Evolutionary conservation across 2,113 vertebrate species (phyloP).

Genomic region (Takifugu flavidus): DNA sequence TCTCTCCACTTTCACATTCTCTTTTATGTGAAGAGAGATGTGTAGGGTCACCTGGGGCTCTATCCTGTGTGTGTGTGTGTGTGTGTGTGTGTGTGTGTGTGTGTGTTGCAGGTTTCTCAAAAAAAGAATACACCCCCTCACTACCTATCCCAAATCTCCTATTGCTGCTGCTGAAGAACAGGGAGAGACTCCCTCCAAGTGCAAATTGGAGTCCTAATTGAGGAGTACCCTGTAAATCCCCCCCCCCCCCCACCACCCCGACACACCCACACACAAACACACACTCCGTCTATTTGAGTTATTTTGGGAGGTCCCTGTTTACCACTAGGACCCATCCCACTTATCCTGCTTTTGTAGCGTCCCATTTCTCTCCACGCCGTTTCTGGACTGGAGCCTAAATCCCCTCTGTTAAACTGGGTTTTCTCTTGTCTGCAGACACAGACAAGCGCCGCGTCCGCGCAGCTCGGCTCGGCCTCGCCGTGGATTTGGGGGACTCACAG

Average conservation of each 20-base stretch:
- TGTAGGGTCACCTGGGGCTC: conserved; percentile 49
- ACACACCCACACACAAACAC: conserved; percentile 19
- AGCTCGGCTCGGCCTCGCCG: conserved; percentile 42
- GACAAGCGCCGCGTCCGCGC: conserved; percentile 27
- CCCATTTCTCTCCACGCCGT: conserved; percentile 49
- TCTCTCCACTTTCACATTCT: conserved; percentile 35
- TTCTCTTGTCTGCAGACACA: conserved; percentile 35
- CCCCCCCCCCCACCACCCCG: no score
- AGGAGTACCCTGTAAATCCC: conserved; percentile 12
- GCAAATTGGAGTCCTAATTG: conserved; percentile 47
- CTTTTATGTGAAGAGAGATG: conserved; percentile 49
- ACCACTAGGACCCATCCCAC: conserved; percentile 43
- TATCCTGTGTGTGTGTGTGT: conserved; percentile 30
- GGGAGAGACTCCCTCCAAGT: conserved; percentile 33
- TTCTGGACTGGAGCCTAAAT: conserved; percentile 62
- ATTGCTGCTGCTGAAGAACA: conserved; percentile 45
- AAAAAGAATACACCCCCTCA: conserved; percentile 22
- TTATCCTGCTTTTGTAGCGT: conserved; percentile 62
- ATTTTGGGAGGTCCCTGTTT: conserved; percentile 62
- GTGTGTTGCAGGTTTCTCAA: conserved; percentile 9
- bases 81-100: conserved; percentile 16
- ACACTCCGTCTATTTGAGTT: conserved; percentile 33
- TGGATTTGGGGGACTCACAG: conserved; percentile 59
- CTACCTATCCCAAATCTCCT: conserved; percentile 18
- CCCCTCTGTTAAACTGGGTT: conserved; percentile 61